These are phyloP conservation scores for Phalanger gymnotis DNA, from an alignment of 2,797 vertebrate genomes.

Conservation along the genomic window DNA sequence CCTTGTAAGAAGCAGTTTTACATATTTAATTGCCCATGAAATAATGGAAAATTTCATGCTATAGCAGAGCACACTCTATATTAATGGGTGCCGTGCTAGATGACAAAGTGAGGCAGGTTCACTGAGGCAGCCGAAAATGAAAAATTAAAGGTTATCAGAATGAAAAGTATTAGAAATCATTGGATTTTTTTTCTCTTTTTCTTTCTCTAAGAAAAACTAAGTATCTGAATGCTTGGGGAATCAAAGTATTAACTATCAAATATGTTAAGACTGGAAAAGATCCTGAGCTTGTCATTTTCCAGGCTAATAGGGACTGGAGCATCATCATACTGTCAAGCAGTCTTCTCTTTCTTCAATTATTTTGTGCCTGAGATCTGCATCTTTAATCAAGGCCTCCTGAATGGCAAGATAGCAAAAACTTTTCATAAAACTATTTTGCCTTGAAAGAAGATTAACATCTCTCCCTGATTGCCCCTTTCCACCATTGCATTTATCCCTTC, in stretches of 20 bases:
- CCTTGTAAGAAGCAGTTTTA: background rate
- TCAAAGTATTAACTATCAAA: background rate
- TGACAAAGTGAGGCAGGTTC: background rate
- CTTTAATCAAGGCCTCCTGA: background rate
- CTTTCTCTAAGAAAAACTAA: background rate
- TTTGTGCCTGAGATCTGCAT: background rate
- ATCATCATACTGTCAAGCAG: background rate
- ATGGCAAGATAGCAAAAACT: background rate
- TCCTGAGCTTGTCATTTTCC: background rate
- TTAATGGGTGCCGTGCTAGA: background rate
- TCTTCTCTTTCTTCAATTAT: background rate
- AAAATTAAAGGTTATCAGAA: background rate
- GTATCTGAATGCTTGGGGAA: background rate
- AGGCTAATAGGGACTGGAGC: background rate
- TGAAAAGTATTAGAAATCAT: background rate
- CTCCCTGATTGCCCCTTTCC: background rate
- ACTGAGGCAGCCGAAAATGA: background rate
- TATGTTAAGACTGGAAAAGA: background rate
- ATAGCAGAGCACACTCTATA: background rate
- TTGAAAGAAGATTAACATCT: background rate
- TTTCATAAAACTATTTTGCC: background rate
- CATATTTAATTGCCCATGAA: constrained; percentile 9
- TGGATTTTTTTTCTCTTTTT: no score
- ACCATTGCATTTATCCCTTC: background rate
- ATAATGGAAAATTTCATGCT: constrained; percentile 10